These are phyloP conservation scores for Hydriomena furcata DNA, from an alignment of 2,888 invertebrate genomes.

Conservation along the genomic window DNA sequence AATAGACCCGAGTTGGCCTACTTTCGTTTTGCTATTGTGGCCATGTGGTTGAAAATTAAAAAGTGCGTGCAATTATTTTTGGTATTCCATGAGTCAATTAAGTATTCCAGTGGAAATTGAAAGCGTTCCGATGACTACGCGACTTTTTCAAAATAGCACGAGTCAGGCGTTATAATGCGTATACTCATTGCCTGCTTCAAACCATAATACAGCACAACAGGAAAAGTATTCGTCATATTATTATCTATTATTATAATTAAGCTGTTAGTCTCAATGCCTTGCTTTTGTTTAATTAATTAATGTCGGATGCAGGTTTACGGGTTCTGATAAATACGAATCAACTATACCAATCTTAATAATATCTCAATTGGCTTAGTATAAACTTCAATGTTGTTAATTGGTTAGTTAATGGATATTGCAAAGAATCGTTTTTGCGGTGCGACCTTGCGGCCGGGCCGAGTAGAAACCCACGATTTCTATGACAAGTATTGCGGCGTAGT, in stretches of 20 bases:
- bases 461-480: slow-evolving; percentile 75
- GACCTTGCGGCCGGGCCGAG: slow-evolving; percentile 56
- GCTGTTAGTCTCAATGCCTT: background rate
- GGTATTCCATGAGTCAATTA: slow-evolving; percentile 23
- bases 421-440: slow-evolving; percentile 38
- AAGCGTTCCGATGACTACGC: slow-evolving; percentile 46
- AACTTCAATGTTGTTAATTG: slow-evolving; percentile 33
- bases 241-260: no score
- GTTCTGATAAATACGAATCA: slow-evolving; percentile 20
- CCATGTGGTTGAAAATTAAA: slow-evolving; percentile 34
- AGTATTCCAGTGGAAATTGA: slow-evolving; percentile 46
- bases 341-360: slow-evolving; percentile 21
- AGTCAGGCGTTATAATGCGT: slow-evolving; percentile 20
- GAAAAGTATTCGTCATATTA: background rate
- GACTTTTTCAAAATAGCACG: slow-evolving; percentile 49
- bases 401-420: slow-evolving; percentile 39
- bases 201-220: background rate
- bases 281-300: slow-evolving; percentile 4
- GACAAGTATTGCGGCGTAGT: slow-evolving; percentile 75
- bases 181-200: no score
- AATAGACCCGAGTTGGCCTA: slow-evolving; percentile 51
- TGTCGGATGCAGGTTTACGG: slow-evolving; percentile 27
- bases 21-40: slow-evolving; percentile 46
- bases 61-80: slow-evolving; percentile 39
- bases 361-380: slow-evolving; percentile 28